These are phyloP conservation scores for Eulemur albifrons DNA, from an alignment of 2,797 vertebrate species.

Conservation along the genomic window DNA sequence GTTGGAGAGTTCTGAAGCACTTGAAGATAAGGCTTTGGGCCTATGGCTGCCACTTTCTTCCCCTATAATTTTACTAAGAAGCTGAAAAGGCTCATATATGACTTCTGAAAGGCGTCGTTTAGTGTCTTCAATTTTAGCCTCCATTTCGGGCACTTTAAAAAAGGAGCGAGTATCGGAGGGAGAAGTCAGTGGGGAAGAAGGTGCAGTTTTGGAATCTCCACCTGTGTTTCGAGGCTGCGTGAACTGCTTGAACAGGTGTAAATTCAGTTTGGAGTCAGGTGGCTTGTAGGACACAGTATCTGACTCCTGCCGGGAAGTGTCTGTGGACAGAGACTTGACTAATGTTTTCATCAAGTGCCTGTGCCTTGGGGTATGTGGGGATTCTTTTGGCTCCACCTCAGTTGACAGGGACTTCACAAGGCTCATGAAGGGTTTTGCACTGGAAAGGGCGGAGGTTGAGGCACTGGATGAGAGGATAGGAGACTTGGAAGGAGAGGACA, in stretches of 20 bases:
- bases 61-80: slow-evolving; percentile 97
- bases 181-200: slow-evolving; percentile 93
- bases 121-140: slow-evolving; percentile 97
- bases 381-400: slow-evolving; percentile 91
- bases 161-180: slow-evolving; percentile 93
- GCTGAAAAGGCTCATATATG: slow-evolving; percentile 95
- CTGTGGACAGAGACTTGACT: slow-evolving; percentile 97
- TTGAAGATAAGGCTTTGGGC: slow-evolving; percentile 93
- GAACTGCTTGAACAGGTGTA: slow-evolving; percentile 97
- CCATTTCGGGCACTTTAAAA: slow-evolving; percentile 98
- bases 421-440: slow-evolving; percentile 90
- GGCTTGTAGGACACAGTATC: slow-evolving; percentile 88
- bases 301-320: slow-evolving; percentile 91
- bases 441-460: slow-evolving; percentile 83
- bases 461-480: slow-evolving; percentile 86
- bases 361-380: slow-evolving; percentile 86
- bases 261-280: slow-evolving; percentile 93
- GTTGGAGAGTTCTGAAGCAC: slow-evolving; percentile 93
- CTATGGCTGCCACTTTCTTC: slow-evolving; percentile 92
- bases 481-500: slow-evolving; percentile 90
- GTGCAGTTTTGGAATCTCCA: slow-evolving; percentile 96
- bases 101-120: slow-evolving; percentile 96
- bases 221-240: slow-evolving; percentile 91
- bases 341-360: slow-evolving; percentile 95
- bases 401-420: slow-evolving; percentile 93